phyloP scores from a whole-genome alignment of 2,888 invertebrate genomes.

The Lepidochrysops patricia region DNA sequence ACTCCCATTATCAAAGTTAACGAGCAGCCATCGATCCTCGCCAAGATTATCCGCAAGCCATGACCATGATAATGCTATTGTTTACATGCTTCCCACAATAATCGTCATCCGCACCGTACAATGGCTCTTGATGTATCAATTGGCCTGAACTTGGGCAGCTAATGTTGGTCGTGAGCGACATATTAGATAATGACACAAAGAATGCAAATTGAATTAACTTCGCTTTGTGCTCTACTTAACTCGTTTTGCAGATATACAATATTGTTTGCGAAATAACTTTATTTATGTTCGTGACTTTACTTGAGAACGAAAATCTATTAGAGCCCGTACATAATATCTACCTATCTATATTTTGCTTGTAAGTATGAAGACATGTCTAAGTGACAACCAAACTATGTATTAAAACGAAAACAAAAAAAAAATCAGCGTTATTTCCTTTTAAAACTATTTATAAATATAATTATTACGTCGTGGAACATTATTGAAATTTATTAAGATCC shows the following conservation, averaged over 20 bases:
- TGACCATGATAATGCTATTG: constrained; percentile 13
- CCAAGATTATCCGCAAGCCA: neutral
- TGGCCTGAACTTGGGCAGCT: constrained; percentile 54
- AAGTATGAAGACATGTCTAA: too few relatives aligned
- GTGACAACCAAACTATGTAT: too few relatives aligned
- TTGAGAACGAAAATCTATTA: neutral
- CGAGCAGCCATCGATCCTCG: neutral
- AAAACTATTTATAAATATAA: too few relatives aligned
- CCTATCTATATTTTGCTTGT: too few relatives aligned
- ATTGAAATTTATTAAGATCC: too few relatives aligned
- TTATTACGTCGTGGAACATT: too few relatives aligned
- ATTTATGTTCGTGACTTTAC: neutral
- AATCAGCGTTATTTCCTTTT: too few relatives aligned
- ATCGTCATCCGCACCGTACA: constrained; percentile 19
- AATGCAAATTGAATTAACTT: constrained; percentile 60
- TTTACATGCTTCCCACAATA: constrained; percentile 27
- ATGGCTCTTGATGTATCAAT: constrained; percentile 55
- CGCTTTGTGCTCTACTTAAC: constrained; percentile 14
- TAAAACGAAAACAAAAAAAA: too few relatives aligned
- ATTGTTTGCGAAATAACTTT: neutral
- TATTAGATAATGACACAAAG: constrained; percentile 67
- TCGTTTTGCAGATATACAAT: constrained; percentile 14
- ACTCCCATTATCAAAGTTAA: neutral
- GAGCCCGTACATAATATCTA: too few relatives aligned
- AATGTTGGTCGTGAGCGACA: constrained; percentile 47